Conservation (phyloP, 2,797 vertebrate species). For the Hipposideros larvatus region DNA sequence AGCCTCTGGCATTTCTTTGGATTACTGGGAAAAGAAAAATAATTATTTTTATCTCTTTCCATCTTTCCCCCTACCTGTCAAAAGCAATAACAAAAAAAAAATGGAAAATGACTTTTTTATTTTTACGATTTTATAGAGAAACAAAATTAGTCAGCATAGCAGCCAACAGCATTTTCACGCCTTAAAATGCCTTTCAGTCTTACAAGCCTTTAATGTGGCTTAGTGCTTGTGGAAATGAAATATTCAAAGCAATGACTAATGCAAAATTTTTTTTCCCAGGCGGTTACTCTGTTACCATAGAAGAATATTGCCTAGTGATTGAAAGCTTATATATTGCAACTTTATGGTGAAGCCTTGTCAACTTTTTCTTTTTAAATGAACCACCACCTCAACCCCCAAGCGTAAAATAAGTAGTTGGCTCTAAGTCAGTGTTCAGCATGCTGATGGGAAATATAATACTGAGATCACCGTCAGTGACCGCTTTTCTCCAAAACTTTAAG, state of each 20-base stretch:
- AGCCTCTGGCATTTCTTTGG: neutral
- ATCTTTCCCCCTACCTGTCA: neutral
- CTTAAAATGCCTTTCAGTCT: neutral
- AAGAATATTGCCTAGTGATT: neutral
- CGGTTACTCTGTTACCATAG: neutral
- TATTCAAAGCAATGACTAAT: neutral
- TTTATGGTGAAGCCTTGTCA: neutral
- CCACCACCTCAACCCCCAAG: neutral
- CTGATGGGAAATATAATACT: neutral
- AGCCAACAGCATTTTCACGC: neutral
- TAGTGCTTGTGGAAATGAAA: neutral
- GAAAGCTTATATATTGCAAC: neutral
- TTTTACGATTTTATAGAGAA: neutral
- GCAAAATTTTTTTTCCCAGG: neutral
- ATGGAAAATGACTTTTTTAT: neutral
- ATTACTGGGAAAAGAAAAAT: neutral
- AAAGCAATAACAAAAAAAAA: neutral
- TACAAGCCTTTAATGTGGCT: neutral
- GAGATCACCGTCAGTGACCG: neutral
- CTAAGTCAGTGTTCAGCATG: neutral
- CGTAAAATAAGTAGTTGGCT: neutral
- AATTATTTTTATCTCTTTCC: neutral
- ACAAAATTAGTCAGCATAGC: neutral
- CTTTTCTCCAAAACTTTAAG: neutral
- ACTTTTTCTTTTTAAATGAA: slow-evolving; percentile 37